Percentiles rank a stretch among this genome's conserved stretches.
Conservation (phyloP, 2,797 vertebrate genomes). For the Meriones psammophilus region DNA sequence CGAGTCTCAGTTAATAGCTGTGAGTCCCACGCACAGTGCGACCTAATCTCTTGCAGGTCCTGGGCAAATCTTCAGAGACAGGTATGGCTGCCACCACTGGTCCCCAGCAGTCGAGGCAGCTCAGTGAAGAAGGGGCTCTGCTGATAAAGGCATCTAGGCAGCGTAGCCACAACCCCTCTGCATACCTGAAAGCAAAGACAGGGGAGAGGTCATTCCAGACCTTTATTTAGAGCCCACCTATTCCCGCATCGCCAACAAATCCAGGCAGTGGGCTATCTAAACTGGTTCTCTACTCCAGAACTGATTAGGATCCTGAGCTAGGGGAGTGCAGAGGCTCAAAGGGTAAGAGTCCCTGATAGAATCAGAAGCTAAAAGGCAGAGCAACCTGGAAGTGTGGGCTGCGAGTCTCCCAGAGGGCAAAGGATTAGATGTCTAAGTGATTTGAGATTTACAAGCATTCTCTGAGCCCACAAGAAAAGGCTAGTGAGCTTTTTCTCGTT, state of each 20-base stretch:
- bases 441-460: background rate
- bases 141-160: background rate
- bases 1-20: background rate
- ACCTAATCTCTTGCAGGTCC: background rate
- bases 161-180: background rate
- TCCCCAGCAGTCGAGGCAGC: background rate
- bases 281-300: background rate
- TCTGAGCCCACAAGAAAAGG: background rate
- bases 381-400: background rate
- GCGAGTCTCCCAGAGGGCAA: background rate
- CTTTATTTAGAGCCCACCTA: constrained; percentile 29
- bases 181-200: constrained; percentile 11
- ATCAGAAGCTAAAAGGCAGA: background rate
- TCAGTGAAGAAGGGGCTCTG: background rate
- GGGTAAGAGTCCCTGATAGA: background rate
- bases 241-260: background rate
- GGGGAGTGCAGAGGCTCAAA: background rate
- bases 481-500: background rate
- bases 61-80: background rate
- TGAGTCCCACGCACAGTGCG: background rate
- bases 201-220: constrained; percentile 1
- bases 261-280: background rate
- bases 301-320: background rate
- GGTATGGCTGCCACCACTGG: background rate
- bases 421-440: background rate